Conservation (phyloP, 2,888 invertebrate species). For the Osmoderma eremita region DNA sequence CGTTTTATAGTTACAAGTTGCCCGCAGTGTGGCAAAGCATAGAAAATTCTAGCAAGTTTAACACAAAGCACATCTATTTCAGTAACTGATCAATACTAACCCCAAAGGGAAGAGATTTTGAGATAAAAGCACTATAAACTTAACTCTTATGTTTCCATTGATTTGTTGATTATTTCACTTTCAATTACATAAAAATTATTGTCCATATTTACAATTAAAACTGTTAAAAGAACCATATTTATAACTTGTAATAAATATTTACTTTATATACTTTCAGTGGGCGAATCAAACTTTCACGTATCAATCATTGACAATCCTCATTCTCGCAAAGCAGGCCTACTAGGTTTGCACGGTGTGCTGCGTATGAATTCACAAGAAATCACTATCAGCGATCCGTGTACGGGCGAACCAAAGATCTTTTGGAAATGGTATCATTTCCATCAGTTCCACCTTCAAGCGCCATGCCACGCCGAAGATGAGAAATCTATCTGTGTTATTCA, state of each 20-base stretch:
- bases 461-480: slow-evolving; percentile 66
- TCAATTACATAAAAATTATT: not conserved
- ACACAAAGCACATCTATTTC: too few species aligned
- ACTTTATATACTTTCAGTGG: slow-evolving; percentile 53
- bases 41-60: too few species aligned
- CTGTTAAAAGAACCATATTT: too few species aligned
- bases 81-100: too few species aligned
- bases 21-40: too few species aligned
- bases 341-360: slow-evolving; percentile 69
- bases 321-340: slow-evolving; percentile 71
- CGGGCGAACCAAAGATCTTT: slow-evolving; percentile 64
- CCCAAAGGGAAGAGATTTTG: too few species aligned
- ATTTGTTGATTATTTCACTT: too few species aligned
- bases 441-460: slow-evolving; percentile 67
- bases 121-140: too few species aligned
- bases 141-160: too few species aligned
- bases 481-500: slow-evolving; percentile 71
- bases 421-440: slow-evolving; percentile 72
- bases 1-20: too few species aligned
- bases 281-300: slow-evolving; percentile 68
- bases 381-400: slow-evolving; percentile 67
- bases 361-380: slow-evolving; percentile 68
- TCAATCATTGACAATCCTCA: slow-evolving; percentile 72
- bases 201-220: too few species aligned
- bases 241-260: too few species aligned